These are phyloP conservation scores for human DNA, from an alignment of 2,113 vertebrate species.

Conservation along the genomic window GRCh38 chr12:115190501-115191000, in stretches of 20 bases:
- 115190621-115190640: conserved; percentile 3
- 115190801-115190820: not conserved
- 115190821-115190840: not conserved
- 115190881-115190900: not conserved
- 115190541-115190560: conserved; percentile 52
- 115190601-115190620: not conserved
- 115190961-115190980: not conserved
- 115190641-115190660: not conserved
- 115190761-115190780: not conserved
- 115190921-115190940: not conserved
- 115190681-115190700: not conserved
- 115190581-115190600: conserved; percentile 59
- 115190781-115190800: not conserved
- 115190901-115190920: not conserved
- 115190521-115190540: conserved; percentile 58
- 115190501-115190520: not conserved
- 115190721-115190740: not conserved
- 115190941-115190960: not conserved
- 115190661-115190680: not conserved
- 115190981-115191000: not conserved
- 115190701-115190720: not conserved
- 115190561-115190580: conserved; percentile 47
- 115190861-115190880: not conserved
- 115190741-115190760: not conserved
- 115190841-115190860: not conserved